Conservation (phyloP, 2,888 invertebrate species). For the Chloroclysta siterata region DNA sequence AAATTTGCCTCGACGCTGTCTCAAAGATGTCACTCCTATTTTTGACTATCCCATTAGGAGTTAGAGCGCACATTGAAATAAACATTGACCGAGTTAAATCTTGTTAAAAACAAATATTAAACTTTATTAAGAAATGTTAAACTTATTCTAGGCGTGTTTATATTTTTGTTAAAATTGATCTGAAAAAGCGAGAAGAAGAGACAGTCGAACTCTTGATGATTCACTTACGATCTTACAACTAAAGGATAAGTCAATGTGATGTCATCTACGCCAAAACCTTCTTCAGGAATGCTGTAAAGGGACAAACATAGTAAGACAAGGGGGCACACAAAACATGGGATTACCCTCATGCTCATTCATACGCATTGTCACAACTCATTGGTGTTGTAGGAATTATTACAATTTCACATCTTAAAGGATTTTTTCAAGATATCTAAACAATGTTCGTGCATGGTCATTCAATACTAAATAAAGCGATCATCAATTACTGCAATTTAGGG, state of each 20-base stretch:
- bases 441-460: neutral
- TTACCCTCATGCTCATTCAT: slow-evolving; percentile 51
- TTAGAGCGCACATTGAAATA: neutral
- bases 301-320: slow-evolving; percentile 67
- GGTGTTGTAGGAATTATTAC: slow-evolving; percentile 12
- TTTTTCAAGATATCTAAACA: neutral
- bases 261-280: slow-evolving; percentile 88
- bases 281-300: slow-evolving; percentile 91
- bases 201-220: slow-evolving; percentile 50
- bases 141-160: slow-evolving; percentile 13
- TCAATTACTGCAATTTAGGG: neutral
- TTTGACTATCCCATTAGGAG: neutral
- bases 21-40: neutral
- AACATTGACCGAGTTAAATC: slow-evolving; percentile 27
- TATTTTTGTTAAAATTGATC: slow-evolving; percentile 20
- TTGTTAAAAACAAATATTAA: slow-evolving; percentile 42
- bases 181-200: slow-evolving; percentile 52
- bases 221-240: slow-evolving; percentile 86
- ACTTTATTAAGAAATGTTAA: slow-evolving; percentile 38
- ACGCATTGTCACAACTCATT: slow-evolving; percentile 14
- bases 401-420: neutral
- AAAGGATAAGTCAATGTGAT: slow-evolving; percentile 76
- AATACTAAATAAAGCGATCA: neutral
- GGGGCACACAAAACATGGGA: slow-evolving; percentile 63
- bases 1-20: neutral